phyloP scores from a whole-genome alignment of 2,888 invertebrate species.

The Hedya salicella region DNA sequence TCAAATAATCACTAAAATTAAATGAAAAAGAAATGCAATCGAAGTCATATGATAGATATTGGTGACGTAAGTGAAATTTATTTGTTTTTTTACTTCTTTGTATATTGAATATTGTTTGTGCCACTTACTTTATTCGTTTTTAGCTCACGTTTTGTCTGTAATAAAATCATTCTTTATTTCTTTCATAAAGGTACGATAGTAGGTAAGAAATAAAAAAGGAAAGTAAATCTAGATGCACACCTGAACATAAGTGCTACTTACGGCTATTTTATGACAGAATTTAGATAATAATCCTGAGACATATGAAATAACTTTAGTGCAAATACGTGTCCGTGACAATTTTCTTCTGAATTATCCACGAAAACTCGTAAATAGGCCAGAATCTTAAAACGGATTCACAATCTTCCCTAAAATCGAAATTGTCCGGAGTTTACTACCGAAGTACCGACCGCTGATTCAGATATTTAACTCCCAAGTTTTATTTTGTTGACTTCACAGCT shows the following conservation, averaged over 20 bases:
- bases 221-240: slow-evolving; percentile 11
- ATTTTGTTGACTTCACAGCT: slow-evolving; percentile 16
- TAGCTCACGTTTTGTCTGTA: too few species aligned
- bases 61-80: too few species aligned
- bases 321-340: slow-evolving; percentile 18
- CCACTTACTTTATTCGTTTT: too few species aligned
- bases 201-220: background rate
- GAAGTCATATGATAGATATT: too few species aligned
- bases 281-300: background rate
- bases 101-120: too few species aligned
- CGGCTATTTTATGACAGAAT: slow-evolving; percentile 9
- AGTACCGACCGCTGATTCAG: slow-evolving; percentile 13
- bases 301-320: slow-evolving; percentile 9
- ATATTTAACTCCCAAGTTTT: slow-evolving; percentile 30
- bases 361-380: slow-evolving; percentile 15
- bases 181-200: background rate
- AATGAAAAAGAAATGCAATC: too few species aligned
- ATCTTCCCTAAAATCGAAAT: slow-evolving; percentile 19
- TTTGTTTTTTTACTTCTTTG: too few species aligned
- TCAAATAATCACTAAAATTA: too few species aligned
- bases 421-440: slow-evolving; percentile 6
- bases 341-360: slow-evolving; percentile 4
- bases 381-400: slow-evolving; percentile 22
- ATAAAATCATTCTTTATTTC: background rate
- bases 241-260: background rate